phyloP scores from a whole-genome alignment of 30 jellyfish, hydroid and myxozoan species.

The Sanderia malayensis region DNA sequence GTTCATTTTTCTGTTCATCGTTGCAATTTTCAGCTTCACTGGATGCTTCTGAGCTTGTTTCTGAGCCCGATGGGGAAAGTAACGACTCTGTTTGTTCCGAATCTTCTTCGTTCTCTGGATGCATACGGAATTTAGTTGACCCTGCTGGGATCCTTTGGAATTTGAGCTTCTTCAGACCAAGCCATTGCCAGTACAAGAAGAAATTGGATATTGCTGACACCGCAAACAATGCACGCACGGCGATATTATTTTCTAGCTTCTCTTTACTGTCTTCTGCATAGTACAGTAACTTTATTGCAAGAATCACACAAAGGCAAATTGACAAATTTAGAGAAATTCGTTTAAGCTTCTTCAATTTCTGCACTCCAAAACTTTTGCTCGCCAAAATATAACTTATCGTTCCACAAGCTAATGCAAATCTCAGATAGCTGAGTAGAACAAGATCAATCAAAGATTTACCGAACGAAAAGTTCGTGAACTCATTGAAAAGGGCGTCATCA shows the following conservation, averaged over 20 bases:
- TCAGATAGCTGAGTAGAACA: constrained; percentile 24
- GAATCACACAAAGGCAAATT: constrained; percentile 19
- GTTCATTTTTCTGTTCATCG: constrained; percentile 11
- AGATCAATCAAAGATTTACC: constrained; percentile 55
- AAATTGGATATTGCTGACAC: constrained; percentile 41
- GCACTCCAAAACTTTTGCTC: constrained; percentile 26
- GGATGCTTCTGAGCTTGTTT: constrained; percentile 5
- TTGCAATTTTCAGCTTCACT: constrained; percentile 21
- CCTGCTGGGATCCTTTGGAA: background rate
- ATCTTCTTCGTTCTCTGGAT: constrained; percentile 27
- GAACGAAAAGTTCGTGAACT: constrained; percentile 30
- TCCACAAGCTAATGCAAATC: constrained; percentile 62
- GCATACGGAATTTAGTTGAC: background rate
- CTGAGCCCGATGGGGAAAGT: constrained; percentile 16
- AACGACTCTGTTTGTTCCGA: constrained; percentile 35
- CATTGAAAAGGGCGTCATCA: constrained; percentile 5
- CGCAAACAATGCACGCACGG: constrained; percentile 39
- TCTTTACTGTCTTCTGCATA: constrained; percentile 72
- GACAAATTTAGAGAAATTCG: constrained; percentile 29
- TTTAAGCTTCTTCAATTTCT: constrained; percentile 16
- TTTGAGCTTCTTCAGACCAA: constrained; percentile 4
- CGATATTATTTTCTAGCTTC: constrained; percentile 26
- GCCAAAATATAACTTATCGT: constrained; percentile 28
- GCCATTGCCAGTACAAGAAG: constrained; percentile 41
- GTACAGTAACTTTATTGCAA: constrained; percentile 65